These are phyloP conservation scores for Brachyptera putata DNA, from an alignment of 2,888 invertebrate genomes.

Conservation along the genomic window DNA sequence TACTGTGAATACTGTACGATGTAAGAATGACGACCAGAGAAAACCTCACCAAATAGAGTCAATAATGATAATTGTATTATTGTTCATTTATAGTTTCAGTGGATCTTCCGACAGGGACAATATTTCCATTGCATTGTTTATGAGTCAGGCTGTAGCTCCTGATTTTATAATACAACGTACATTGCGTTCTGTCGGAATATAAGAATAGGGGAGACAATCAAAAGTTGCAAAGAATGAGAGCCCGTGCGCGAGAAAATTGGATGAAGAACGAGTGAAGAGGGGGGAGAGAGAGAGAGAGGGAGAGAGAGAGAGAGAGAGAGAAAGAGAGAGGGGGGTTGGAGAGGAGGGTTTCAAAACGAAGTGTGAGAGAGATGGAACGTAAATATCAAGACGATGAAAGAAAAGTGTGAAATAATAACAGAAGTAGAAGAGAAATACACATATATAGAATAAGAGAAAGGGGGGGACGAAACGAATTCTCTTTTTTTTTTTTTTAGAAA, in stretches of 20 bases:
- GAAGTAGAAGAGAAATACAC: constrained; percentile 13
- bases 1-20: too few species aligned
- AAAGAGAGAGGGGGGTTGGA: too few species aligned
- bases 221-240: background rate
- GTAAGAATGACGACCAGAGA: too few species aligned
- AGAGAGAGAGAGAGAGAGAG: too few species aligned
- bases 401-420: constrained; percentile 25
- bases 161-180: constrained; percentile 18
- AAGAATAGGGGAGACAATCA: constrained; percentile 7
- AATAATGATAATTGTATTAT: too few species aligned
- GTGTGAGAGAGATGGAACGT: background rate
- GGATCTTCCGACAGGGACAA: too few species aligned
- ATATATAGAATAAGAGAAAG: background rate
- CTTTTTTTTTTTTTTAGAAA: constrained; percentile 1
- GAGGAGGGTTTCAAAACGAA: background rate
- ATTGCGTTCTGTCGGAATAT: background rate
- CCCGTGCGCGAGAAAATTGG: constrained; percentile 7
- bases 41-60: too few species aligned
- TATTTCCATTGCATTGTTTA: background rate
- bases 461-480: background rate
- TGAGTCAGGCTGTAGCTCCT: constrained; percentile 10
- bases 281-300: background rate
- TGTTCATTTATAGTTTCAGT: too few species aligned
- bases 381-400: constrained; percentile 17
- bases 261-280: background rate